Evolutionary conservation across 1,140 invertebrate genomes (phyloP).

Genomic region (Chrysoperla carnea): DNA sequence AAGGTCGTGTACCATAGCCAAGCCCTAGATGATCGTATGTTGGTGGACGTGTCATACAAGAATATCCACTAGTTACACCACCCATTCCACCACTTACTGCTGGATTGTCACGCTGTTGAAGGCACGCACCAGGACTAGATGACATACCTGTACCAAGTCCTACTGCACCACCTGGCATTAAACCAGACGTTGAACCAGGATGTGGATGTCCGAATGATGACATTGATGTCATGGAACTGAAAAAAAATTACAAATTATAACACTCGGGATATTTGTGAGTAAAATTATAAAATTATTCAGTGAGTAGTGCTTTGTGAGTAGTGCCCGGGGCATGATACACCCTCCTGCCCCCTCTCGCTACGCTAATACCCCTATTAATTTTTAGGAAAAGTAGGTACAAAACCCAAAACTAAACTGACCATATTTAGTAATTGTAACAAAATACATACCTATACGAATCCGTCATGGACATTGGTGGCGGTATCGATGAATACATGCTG

Average conservation of each 20-base stretch:
- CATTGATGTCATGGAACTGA: slow-evolving; percentile 36
- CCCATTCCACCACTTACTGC: slow-evolving; percentile 16
- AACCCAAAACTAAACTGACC: no score
- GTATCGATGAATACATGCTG: slow-evolving; percentile 88
- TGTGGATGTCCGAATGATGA: slow-evolving; percentile 28
- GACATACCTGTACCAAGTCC: slow-evolving; percentile 28
- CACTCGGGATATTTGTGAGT: neutral
- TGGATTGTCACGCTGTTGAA: slow-evolving; percentile 44
- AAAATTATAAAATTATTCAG: no score
- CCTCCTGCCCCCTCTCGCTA: no score
- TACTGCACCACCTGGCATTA: slow-evolving; percentile 22
- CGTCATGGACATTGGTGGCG: slow-evolving; percentile 84
- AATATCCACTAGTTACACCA: slow-evolving; percentile 26
- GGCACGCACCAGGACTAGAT: slow-evolving; percentile 36
- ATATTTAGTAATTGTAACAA: no score
- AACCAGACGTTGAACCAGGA: slow-evolving; percentile 20
- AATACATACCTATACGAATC: slow-evolving; percentile 73
- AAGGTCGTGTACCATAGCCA: slow-evolving; percentile 39
- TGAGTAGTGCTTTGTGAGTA: no score
- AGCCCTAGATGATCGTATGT: slow-evolving; percentile 48
- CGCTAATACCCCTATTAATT: no score
- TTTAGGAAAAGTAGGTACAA: no score
- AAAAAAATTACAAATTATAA: slow-evolving; percentile 1
- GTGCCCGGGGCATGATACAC: no score
- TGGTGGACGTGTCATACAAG: slow-evolving; percentile 39